A percentile compares a stretch with the other conserved stretches of the same genome.
phyloP scores from a whole-genome alignment of 1,140 invertebrate species.

The Episyrphus balteatus region DNA sequence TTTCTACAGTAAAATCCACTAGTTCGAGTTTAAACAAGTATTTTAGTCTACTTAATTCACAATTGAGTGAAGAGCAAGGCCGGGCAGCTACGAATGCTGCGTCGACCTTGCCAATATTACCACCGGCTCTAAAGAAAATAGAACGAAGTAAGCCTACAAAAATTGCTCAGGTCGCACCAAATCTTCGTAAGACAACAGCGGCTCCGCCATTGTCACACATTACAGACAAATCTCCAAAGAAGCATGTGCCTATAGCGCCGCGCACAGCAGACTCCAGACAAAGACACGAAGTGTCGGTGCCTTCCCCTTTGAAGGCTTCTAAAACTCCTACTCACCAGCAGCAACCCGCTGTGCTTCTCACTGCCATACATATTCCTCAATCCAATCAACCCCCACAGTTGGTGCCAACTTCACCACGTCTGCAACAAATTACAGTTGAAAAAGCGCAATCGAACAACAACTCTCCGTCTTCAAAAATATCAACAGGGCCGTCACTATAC shows the following conservation, averaged over 20 bases:
- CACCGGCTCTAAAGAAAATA: constrained; percentile 28
- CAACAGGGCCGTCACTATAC: constrained; percentile 23
- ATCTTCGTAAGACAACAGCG: constrained; percentile 25
- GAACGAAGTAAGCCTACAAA: constrained; percentile 34
- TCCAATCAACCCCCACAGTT: constrained; percentile 2
- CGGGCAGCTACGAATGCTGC: constrained; percentile 2
- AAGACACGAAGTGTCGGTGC: constrained; percentile 14
- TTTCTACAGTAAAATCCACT: no score
- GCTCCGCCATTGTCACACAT: not conserved
- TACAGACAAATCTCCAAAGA: constrained; percentile 32
- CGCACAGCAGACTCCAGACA: constrained; percentile 34
- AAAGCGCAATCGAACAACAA: constrained; percentile 1
- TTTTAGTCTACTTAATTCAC: no score
- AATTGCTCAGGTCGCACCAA: constrained; percentile 35
- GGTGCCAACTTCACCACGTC: constrained; percentile 2
- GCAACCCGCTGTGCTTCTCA: constrained; percentile 39
- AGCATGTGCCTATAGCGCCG: constrained; percentile 34
- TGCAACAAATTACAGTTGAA: not conserved
- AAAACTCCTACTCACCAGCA: constrained; percentile 2
- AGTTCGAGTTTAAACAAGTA: no score
- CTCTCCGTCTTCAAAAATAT: constrained; percentile 4
- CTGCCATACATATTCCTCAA: constrained; percentile 39
- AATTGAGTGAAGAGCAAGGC: not conserved
- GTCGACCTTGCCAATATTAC: constrained; percentile 16
- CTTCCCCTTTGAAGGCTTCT: not conserved